phyloP scores from a whole-genome alignment of 2,113 vertebrate species.

The Rousettus leschenaultii region DNA sequence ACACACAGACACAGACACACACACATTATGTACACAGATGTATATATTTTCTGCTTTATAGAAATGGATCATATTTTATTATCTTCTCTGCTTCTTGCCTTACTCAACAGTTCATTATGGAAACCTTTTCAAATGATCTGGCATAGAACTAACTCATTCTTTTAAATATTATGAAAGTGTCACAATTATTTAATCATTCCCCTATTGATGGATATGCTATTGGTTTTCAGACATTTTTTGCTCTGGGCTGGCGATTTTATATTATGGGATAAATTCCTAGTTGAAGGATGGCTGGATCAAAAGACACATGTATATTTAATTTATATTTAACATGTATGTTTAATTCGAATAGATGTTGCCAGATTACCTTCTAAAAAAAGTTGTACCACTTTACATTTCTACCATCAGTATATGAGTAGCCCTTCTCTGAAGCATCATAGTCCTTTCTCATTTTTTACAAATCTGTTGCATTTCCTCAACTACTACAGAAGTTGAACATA shows the following conservation, averaged over 20 bases:
- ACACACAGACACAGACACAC: neutral
- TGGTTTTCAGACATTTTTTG: constrained; percentile 37
- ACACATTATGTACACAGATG: neutral
- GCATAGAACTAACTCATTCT: neutral
- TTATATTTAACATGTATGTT: neutral
- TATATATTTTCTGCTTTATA: neutral
- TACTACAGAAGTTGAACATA: neutral
- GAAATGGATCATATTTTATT: constrained; percentile 12
- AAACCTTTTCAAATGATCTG: neutral
- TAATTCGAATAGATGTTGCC: constrained; percentile 34
- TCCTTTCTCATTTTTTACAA: neutral
- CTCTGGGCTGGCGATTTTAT: neutral
- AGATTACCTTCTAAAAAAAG: neutral
- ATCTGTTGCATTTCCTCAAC: neutral
- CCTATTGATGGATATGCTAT: neutral
- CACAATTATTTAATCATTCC: neutral
- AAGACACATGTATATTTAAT: neutral
- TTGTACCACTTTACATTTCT: neutral
- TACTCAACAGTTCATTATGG: neutral
- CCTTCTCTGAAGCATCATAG: neutral
- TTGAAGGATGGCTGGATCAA: neutral
- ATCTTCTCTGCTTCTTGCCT: neutral
- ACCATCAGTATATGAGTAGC: neutral
- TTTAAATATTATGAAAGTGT: neutral
- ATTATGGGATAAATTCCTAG: constrained; percentile 1